Evolutionary conservation across 1,140 invertebrate genomes (phyloP).

Genomic region (Wasmannia auropunctata): DNA sequence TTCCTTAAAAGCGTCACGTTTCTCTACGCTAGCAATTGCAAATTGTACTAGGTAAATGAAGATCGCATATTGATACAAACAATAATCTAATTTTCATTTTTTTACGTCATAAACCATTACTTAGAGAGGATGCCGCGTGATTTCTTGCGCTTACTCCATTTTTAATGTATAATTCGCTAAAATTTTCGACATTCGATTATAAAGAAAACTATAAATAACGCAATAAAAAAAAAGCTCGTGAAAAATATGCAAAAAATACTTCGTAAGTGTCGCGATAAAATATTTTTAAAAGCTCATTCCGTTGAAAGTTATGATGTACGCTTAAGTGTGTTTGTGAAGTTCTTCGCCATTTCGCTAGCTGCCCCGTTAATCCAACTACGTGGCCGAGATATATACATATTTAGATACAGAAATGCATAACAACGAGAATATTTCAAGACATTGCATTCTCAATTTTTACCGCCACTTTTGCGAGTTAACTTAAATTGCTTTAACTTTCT

Average conservation of each 20-base stretch:
- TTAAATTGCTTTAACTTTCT: conserved; percentile 56
- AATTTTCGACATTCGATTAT: neutral
- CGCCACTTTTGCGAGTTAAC: conserved; percentile 46
- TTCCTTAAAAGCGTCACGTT: conserved; percentile 41
- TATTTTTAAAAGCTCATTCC: conserved; percentile 43
- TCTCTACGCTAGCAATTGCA: neutral
- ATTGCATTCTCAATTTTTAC: conserved; percentile 44
- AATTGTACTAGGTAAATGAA: neutral
- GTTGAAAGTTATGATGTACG: conserved; percentile 34
- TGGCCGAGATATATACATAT: conserved; percentile 63
- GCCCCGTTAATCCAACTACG: conserved; percentile 64
- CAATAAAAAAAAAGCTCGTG: neutral
- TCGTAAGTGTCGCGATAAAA: conserved; percentile 27
- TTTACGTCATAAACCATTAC: neutral
- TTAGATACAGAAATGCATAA: conserved; percentile 72
- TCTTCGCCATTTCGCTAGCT: conserved; percentile 52
- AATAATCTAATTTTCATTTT: conserved; percentile 23
- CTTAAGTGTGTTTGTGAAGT: conserved; percentile 60
- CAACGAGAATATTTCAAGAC: conserved; percentile 67
- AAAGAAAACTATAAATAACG: neutral
- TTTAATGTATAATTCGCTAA: neutral
- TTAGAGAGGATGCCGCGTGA: neutral
- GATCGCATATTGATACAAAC: conserved; percentile 8
- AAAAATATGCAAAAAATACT: conserved; percentile 12
- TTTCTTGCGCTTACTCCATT: neutral